Evolutionary conservation across 2,113 vertebrate species (phyloP).

Genomic region (Phylloscopus trochiloides): DNA sequence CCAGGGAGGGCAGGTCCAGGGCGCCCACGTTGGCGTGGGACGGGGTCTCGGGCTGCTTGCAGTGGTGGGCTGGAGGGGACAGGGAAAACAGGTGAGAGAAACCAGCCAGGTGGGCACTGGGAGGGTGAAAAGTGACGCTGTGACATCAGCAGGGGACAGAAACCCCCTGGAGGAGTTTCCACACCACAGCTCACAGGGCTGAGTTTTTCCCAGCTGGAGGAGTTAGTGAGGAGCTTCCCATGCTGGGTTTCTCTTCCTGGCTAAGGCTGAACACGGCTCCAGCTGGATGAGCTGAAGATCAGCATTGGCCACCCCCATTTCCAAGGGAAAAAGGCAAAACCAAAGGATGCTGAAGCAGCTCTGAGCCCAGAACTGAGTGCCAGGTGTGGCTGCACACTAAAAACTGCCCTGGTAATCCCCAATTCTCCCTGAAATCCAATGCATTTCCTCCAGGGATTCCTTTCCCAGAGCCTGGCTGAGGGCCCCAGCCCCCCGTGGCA

Average conservation of each 20-base stretch:
- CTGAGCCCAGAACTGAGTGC: too few relatives aligned
- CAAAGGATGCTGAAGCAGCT: background rate
- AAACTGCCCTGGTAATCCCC: background rate
- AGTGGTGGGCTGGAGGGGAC: conserved; percentile 85
- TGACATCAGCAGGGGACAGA: background rate
- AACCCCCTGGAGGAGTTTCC: background rate
- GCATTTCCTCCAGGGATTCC: rapidly evolving
- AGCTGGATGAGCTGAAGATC: background rate
- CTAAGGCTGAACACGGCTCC: background rate
- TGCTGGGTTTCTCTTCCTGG: background rate
- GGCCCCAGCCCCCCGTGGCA: background rate
- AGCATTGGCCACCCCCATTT: background rate
- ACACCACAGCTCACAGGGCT: background rate
- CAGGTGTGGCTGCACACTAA: background rate
- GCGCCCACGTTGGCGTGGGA: conserved; percentile 89
- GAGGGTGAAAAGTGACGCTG: rapidly evolving
- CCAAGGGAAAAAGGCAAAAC: background rate
- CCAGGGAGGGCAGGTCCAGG: conserved; percentile 93
- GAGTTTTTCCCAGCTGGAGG: background rate
- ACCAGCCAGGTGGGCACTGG: rapidly evolving
- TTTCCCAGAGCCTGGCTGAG: rapidly evolving
- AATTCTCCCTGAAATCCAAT: rapidly evolving
- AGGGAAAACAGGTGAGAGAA: background rate
- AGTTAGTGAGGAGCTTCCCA: background rate
- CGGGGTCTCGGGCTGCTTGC: conserved; percentile 90